Evolutionary conservation across 2,797 vertebrate genomes (phyloP).

Genomic region (Trachops cirrhosus): DNA sequence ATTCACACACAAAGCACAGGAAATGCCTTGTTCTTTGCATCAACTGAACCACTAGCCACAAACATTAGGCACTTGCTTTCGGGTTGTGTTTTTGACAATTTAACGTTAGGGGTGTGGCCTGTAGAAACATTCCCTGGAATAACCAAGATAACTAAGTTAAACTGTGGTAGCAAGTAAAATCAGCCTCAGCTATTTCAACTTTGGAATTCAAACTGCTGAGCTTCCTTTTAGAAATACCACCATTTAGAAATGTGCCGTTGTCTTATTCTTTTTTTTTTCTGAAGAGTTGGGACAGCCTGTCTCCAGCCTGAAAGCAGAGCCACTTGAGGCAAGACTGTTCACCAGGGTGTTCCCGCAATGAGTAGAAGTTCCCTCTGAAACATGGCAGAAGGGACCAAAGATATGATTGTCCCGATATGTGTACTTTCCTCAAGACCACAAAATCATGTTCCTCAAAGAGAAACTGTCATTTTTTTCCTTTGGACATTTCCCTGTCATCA

Average conservation of each 20-base stretch:
- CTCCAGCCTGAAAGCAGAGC: neutral
- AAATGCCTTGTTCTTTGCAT: neutral
- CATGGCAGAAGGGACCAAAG: neutral
- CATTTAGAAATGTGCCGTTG: neutral
- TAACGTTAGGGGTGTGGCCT: neutral
- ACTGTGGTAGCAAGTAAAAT: neutral
- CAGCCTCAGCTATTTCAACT: neutral
- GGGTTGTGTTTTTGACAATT: neutral
- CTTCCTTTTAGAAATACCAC: neutral
- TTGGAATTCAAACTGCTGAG: neutral
- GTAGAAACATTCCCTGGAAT: neutral
- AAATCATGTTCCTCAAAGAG: neutral
- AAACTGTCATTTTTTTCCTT: neutral
- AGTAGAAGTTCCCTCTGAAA: neutral
- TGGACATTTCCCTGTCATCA: neutral
- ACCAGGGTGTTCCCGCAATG: neutral
- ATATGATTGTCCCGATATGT: neutral
- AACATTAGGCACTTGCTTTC: neutral
- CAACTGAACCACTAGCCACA: neutral
- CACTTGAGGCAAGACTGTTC: neutral
- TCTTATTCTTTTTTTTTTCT: neutral
- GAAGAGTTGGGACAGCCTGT: rapidly evolving
- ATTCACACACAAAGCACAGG: neutral
- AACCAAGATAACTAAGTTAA: neutral
- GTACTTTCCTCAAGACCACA: neutral